Conservation (phyloP, 2,113 vertebrate species). For the Gambusia holbrooki region DNA sequence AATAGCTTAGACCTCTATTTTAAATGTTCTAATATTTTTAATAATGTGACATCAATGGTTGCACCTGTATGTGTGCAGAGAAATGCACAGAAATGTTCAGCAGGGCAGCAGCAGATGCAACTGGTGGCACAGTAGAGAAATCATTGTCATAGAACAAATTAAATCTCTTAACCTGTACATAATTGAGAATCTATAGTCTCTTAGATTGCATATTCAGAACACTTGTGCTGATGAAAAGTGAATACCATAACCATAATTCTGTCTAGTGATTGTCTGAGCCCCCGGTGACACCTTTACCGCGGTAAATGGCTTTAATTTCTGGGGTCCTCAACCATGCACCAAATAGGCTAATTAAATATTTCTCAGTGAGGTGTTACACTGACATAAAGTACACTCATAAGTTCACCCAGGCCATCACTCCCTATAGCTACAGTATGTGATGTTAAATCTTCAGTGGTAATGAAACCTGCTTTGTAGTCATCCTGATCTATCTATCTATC, state of each 20-base stretch:
- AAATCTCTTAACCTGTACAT: conserved; percentile 59
- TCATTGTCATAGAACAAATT: conserved; percentile 43
- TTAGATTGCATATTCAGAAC: conserved; percentile 52
- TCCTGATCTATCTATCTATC: not conserved
- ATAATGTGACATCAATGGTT: not conserved
- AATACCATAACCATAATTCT: conserved; percentile 71
- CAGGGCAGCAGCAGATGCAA: conserved; percentile 38
- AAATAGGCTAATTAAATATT: conserved; percentile 67
- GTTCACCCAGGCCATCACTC: conserved; percentile 54
- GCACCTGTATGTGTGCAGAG: not conserved
- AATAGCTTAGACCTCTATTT: not conserved
- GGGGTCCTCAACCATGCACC: conserved; percentile 66
- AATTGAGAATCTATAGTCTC: conserved; percentile 60
- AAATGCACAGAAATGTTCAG: not conserved
- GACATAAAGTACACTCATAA: conserved; percentile 51
- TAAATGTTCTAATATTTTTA: not conserved
- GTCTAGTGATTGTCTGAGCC: conserved; percentile 48
- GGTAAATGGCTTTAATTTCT: conserved; percentile 58
- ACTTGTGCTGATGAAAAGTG: conserved; percentile 71
- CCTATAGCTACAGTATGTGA: conserved; percentile 13
- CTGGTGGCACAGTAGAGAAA: conserved; percentile 44
- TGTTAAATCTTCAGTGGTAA: conserved; percentile 30
- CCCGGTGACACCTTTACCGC: conserved; percentile 52
- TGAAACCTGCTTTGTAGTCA: not conserved
- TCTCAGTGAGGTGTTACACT: conserved; percentile 52